Base-by-base conservation (phyloP, 64 coral and sea anemone genomes). In the Astreopora myriophthalma region DNA sequence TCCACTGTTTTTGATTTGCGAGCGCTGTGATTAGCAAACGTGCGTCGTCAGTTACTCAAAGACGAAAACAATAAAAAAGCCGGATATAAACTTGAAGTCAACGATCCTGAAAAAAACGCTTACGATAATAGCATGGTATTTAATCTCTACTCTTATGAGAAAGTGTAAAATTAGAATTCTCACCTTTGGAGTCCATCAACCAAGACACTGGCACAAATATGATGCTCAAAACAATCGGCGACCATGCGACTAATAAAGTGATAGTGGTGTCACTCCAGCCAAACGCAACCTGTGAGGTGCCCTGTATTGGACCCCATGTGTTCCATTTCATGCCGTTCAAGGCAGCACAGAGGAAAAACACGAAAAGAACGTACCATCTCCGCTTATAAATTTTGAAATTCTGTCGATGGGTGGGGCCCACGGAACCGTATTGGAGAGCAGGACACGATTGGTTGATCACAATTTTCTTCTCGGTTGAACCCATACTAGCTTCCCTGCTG, bases 151-250 rank as follows among this genome's bases (percentile, higher is more conserved):
- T 6, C 3, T 55, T 55, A 16, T n/a, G n/a, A n/a, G n/a, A n/a
- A n/a, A 8, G 13, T 19, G 12, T 16, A 55, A 55, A 16, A 13
- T 16, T 55, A 3, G 3, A 55, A 63, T 39, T 38, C 33, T 26
- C n/a, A 92, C 79, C 90, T 85, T 92, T 92, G 27, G 36, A 31
- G 73, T 92, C 90, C 90, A 92, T 92, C 31, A 92, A 36, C 90
- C 90, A 92, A 14, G 76, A 80, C 13, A 92, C 6, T 29, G 90
- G 90, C 46, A 85, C 52, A 92, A 85, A 74, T 28, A 55, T 34
- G 19, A 92, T 42, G 6, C 48, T 42, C 35, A 36, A 81, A 17
- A 71, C 78, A 20, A 85, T 85, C 44, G 76, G 81, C 28, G 79
- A 80, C 77, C 78, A 92, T 28, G 78, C 70, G 8, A 71, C 76